Evolutionary conservation across 2,888 invertebrate species (phyloP).

Genomic region (Boloria euphrosyne): DNA sequence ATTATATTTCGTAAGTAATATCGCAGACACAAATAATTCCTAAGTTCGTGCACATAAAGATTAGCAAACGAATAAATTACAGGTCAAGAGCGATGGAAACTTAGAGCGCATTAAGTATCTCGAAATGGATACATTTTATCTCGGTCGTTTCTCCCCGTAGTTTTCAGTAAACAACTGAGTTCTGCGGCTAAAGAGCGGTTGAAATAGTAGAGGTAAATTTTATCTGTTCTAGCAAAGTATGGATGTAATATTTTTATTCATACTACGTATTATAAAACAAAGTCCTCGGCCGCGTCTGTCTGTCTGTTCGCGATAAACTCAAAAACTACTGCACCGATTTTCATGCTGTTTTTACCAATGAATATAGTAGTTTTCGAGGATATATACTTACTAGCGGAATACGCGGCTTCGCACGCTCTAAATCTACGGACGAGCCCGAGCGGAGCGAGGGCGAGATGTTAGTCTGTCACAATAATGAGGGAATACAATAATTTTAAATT

Average conservation of each 20-base stretch:
- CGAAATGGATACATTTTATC: constrained; percentile 50
- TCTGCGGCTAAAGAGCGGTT: constrained; percentile 55
- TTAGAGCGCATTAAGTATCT: constrained; percentile 31
- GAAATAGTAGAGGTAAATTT: constrained; percentile 62
- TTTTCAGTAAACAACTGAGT: constrained; percentile 66
- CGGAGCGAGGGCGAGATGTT: no score
- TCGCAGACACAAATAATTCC: background rate
- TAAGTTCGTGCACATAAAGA: constrained; percentile 16
- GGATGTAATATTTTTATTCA: constrained; percentile 52
- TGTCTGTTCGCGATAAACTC: no score
- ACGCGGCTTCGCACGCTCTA: no score
- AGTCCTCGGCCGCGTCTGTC: no score
- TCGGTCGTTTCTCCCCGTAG: constrained; percentile 56
- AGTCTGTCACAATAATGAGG: no score
- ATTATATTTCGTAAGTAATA: constrained; percentile 1
- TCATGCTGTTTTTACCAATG: no score
- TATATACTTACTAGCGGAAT: no score
- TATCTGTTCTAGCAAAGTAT: constrained; percentile 54
- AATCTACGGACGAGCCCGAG: no score
- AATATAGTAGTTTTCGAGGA: no score
- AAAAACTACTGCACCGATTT: no score
- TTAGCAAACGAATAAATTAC: constrained; percentile 27
- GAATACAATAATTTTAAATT: constrained; percentile 40
- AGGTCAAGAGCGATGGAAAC: constrained; percentile 27
- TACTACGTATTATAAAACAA: no score